Conservation (phyloP, 2,888 invertebrate species). For the Chymomyza procnemis region DNA sequence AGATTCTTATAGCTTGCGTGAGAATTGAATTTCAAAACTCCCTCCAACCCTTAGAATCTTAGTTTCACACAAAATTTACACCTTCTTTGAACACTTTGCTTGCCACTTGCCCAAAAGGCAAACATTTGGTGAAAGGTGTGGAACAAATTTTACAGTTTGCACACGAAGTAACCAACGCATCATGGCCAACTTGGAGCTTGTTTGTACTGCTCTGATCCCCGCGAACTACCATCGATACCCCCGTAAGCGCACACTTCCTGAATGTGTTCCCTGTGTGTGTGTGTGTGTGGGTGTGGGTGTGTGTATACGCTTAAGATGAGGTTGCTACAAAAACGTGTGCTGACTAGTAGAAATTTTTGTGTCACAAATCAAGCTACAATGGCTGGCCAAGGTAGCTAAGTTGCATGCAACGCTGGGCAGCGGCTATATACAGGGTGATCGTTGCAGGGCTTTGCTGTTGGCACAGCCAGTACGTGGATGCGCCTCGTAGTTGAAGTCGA, state of each 20-base stretch:
- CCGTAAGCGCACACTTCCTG: too few relatives aligned
- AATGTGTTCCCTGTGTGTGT: too few relatives aligned
- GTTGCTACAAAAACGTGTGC: not conserved
- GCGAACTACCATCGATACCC: too few relatives aligned
- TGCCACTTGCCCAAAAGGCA: constrained; percentile 4
- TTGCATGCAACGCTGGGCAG: not conserved
- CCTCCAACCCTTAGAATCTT: constrained; percentile 18
- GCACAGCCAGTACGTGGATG: too few relatives aligned
- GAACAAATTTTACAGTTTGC: not conserved
- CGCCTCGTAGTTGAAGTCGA: too few relatives aligned
- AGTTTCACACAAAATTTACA: constrained; percentile 26
- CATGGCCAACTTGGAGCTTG: not conserved
- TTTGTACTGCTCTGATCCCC: not conserved
- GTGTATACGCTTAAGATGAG: not conserved
- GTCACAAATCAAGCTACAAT: not conserved
- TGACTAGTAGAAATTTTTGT: not conserved
- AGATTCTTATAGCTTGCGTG: constrained; percentile 6
- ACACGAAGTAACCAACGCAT: not conserved
- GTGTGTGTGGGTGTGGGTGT: too few relatives aligned
- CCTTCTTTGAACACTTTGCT: constrained; percentile 23
- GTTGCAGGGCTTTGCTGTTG: too few relatives aligned
- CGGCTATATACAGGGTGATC: not conserved
- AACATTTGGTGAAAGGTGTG: not conserved
- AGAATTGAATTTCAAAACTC: constrained; percentile 28
- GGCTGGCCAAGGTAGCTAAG: not conserved